Evolutionary conservation across 2,888 invertebrate genomes (phyloP).

Genomic region (Xanthorhoe designata): DNA sequence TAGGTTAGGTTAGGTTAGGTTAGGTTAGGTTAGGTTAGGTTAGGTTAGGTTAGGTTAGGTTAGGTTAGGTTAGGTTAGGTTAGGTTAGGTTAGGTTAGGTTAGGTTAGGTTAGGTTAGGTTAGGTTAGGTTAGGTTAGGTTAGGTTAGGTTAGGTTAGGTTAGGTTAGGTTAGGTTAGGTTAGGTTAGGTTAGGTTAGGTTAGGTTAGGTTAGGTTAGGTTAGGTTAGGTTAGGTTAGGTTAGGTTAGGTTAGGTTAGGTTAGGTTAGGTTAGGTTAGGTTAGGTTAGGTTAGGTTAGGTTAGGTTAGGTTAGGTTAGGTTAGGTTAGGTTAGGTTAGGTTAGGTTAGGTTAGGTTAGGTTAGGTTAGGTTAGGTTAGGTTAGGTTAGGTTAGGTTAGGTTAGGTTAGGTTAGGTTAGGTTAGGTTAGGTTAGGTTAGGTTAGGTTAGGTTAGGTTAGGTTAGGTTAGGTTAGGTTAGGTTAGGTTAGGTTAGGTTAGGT

Average conservation of each 20-base stretch:
- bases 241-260: slow-evolving; percentile 2
- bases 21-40: slow-evolving; percentile 2
- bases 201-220: slow-evolving; percentile 2
- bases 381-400: slow-evolving; percentile 2
- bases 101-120: slow-evolving; percentile 2
- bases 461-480: slow-evolving; percentile 2
- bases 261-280: slow-evolving; percentile 2
- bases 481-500: slow-evolving; percentile 2
- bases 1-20: slow-evolving; percentile 2
- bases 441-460: slow-evolving; percentile 2
- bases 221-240: slow-evolving; percentile 2
- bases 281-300: slow-evolving; percentile 2
- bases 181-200: slow-evolving; percentile 2
- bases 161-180: slow-evolving; percentile 2
- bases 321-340: slow-evolving; percentile 2
- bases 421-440: slow-evolving; percentile 2
- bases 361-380: slow-evolving; percentile 2
- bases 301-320: slow-evolving; percentile 2
- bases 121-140: slow-evolving; percentile 2
- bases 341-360: slow-evolving; percentile 2
- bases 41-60: slow-evolving; percentile 2
- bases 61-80: slow-evolving; percentile 2
- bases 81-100: slow-evolving; percentile 2
- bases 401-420: slow-evolving; percentile 2
- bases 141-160: slow-evolving; percentile 2